Conservation (phyloP, 2,888 invertebrate genomes). For the Suillia variegata region DNA sequence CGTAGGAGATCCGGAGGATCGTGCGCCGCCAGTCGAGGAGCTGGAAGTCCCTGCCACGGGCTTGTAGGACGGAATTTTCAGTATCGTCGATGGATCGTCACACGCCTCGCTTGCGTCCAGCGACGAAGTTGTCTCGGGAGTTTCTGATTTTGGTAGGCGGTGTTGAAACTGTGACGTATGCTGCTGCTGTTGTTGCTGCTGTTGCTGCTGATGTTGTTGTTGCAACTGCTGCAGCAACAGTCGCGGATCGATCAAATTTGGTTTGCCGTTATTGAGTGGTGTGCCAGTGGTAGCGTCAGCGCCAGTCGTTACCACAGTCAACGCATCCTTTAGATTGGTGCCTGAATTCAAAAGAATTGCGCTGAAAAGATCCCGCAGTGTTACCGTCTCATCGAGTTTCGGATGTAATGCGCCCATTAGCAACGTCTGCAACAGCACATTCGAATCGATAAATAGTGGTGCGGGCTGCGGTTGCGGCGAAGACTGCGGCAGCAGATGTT, state of each 20-base stretch:
- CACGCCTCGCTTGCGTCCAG: constrained; percentile 56
- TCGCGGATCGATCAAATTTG: constrained; percentile 44
- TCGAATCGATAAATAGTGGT: constrained; percentile 48
- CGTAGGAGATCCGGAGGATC: constrained; percentile 40
- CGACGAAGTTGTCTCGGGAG: constrained; percentile 62
- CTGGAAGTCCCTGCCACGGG: constrained; percentile 63
- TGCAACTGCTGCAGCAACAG: constrained; percentile 44
- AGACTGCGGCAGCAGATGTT: constrained; percentile 26
- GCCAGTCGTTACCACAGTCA: constrained; percentile 31
- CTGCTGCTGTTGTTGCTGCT: too few relatives aligned
- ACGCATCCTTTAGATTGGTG: constrained; percentile 37
- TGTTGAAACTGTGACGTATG: constrained; percentile 39
- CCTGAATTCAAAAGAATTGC: constrained; percentile 49
- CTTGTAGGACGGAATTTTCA: constrained; percentile 92
- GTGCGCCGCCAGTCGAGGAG: constrained; percentile 31
- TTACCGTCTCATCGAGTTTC: constrained; percentile 47
- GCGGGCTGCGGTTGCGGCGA: constrained; percentile 33
- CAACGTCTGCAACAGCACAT: constrained; percentile 53
- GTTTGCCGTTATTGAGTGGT: constrained; percentile 44
- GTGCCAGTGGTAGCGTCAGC: constrained; percentile 34
- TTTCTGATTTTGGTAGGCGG: constrained; percentile 61
- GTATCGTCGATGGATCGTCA: constrained; percentile 77
- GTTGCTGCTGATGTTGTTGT: constrained; percentile 45
- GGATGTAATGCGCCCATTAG: constrained; percentile 46
- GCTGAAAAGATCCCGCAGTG: constrained; percentile 54